A percentile compares a stretch with the other conserved stretches of the same genome.
Evolutionary conservation across 2,113 vertebrate species (phyloP).

Genomic region (Dipodomys merriami): DNA sequence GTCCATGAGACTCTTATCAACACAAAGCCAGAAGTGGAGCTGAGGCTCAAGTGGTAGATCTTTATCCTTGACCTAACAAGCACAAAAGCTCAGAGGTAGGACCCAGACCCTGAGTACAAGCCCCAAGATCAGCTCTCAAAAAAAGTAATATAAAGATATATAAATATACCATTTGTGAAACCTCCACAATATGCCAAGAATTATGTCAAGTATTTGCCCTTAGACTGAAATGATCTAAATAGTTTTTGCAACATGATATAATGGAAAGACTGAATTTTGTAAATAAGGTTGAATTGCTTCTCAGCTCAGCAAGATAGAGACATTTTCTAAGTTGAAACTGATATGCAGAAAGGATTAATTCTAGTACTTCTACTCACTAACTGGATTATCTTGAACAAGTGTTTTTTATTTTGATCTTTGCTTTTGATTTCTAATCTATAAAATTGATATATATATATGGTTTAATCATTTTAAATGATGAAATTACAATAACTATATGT

Average conservation of each 20-base stretch:
- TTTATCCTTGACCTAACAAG: no score
- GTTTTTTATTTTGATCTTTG: neutral
- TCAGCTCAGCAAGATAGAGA: neutral
- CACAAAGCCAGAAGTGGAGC: no score
- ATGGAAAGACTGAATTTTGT: conserved; percentile 3
- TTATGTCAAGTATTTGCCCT: conserved; percentile 4
- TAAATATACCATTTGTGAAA: conserved; percentile 53
- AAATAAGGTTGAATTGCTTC: neutral
- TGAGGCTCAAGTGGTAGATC: no score
- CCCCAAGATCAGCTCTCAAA: no score
- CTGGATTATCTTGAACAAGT: neutral
- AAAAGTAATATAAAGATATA: conserved; percentile 43
- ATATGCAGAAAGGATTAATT: neutral
- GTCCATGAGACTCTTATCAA: no score
- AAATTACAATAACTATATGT: neutral
- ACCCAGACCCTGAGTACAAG: no score
- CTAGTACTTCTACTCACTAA: neutral
- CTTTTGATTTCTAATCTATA: neutral
- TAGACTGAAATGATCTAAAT: conserved; percentile 51
- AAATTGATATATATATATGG: neutral
- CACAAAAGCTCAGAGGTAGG: no score
- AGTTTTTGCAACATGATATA: neutral
- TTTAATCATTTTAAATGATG: neutral
- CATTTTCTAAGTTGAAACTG: neutral
- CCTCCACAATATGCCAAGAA: neutral